phyloP scores from a whole-genome alignment of 2,113 vertebrate genomes.

The Tenebrosternarchus preto region DNA sequence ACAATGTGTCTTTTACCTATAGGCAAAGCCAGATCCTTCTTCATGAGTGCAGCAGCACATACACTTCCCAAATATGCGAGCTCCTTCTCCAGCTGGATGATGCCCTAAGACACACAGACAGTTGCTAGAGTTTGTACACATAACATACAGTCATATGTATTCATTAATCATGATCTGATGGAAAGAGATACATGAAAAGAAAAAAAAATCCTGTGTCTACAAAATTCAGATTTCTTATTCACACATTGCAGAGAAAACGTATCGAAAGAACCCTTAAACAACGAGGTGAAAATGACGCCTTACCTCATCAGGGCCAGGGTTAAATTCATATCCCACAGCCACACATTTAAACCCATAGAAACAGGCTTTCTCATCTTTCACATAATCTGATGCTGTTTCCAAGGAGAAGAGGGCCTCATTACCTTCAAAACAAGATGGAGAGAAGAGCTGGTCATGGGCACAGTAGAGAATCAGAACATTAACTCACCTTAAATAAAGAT shows the following conservation, averaged over 20 bases:
- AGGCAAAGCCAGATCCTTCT: constrained; percentile 94
- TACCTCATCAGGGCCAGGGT: constrained; percentile 94
- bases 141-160: neutral
- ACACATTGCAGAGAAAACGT: constrained; percentile 11
- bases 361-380: constrained; percentile 96
- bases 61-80: constrained; percentile 92
- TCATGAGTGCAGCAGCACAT: constrained; percentile 97
- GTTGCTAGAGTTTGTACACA: neutral
- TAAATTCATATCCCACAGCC: constrained; percentile 96
- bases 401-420: constrained; percentile 96
- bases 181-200: neutral
- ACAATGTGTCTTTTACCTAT: constrained; percentile 76
- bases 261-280: neutral
- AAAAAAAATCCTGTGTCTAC: neutral
- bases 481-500: neutral
- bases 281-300: constrained; percentile 21
- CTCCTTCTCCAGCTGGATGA: constrained; percentile 96
- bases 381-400: constrained; percentile 98
- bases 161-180: neutral
- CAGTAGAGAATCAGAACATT: neutral
- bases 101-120: constrained; percentile 79
- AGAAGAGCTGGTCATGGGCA: neutral
- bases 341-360: constrained; percentile 98
- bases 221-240: neutral
- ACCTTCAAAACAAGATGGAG: constrained; percentile 72